Evolutionary conservation across 2,113 vertebrate genomes (phyloP), one percentile per base, ranked within the genome.

Genomic region (Phocoena sinus): DNA sequence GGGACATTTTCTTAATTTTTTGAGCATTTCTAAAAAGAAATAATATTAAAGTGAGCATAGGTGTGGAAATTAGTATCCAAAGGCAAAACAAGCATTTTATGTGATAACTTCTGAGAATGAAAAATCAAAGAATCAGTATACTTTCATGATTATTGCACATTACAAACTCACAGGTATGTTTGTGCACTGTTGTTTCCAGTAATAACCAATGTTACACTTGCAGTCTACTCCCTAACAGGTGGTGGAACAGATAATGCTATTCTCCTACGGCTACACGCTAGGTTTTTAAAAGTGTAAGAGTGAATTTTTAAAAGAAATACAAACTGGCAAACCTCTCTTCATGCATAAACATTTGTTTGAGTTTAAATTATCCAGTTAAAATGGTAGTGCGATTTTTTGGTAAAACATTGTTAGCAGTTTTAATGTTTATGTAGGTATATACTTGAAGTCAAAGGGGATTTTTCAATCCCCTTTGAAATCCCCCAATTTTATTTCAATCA

Each of bases 321-420:
- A 89, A 91, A 95, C 56, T 86, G 56, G 20, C 4, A 92, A 89
- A 44, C 13, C 26, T 89, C 36, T 83, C 18, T 93, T 94, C 31
- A 87, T 80, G 21, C 14, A 91, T 94, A 96, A 95, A 89, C 44
- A 97, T 93, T 92, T 85, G 71, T 47, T 28, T 82, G 33, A 94
- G 31, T 83, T 96, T 93, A 95, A 96, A 88, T 96, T 65, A 91
- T 31, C 67, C 50, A 60, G 20, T 77, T 86, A 89, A 97, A 92
- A 96, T 89, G 31, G 53, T 33, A 87, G 28, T 79, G 36, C 4
- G 56, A 47, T 14, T 36, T 38, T 93, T 74, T 85, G 33, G 12
- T 82, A 83, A 93, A 92, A 88, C 13, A 60, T 23, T 44, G 20
- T 81, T 87, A 60, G 23, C 25, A 83, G 47, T 80, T 87, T 91